A percentile compares a stretch with the other conserved stretches of the same genome.
phyloP scores from a whole-genome alignment of 2,888 invertebrate species.

The Trissolcus japonicus region DNA sequence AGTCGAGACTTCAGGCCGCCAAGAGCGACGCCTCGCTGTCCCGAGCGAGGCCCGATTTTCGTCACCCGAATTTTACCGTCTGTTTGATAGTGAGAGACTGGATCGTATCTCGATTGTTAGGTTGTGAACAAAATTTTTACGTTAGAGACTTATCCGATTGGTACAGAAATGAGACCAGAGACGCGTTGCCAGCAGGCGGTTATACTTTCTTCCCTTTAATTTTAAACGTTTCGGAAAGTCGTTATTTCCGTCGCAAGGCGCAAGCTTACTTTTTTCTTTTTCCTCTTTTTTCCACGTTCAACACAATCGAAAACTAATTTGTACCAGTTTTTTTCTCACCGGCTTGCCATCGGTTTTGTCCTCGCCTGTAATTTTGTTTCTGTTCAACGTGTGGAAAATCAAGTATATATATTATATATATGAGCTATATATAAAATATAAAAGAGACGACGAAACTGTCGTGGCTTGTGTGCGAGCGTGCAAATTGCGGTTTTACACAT shows the following conservation, averaged over 20 bases:
- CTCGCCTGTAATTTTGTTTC: neutral
- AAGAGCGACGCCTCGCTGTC: conserved; percentile 51
- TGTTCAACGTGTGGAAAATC: conserved; percentile 29
- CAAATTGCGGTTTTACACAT: conserved; percentile 33
- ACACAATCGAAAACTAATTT: conserved; percentile 11
- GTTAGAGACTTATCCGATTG: conserved; percentile 36
- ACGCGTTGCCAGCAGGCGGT: too few species aligned
- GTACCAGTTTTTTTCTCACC: conserved; percentile 35
- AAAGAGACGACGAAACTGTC: conserved; percentile 42
- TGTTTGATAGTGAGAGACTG: conserved; percentile 32
- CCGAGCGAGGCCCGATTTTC: conserved; percentile 60
- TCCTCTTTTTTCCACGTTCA: conserved; percentile 1
- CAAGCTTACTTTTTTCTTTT: neutral
- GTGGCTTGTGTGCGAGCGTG: conserved; percentile 38
- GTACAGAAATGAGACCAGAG: neutral
- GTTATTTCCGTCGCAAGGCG: neutral
- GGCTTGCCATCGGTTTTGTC: neutral
- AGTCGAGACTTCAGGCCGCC: conserved; percentile 47
- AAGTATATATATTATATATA: conserved; percentile 27
- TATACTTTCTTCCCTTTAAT: neutral
- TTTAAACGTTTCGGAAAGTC: too few species aligned
- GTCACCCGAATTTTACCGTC: conserved; percentile 65
- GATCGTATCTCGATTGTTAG: conserved; percentile 53
- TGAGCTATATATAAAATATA: conserved; percentile 37
- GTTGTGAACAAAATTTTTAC: conserved; percentile 62